Evolutionary conservation across 2,888 invertebrate genomes (phyloP).

Genomic region (Netelia virgata): DNA sequence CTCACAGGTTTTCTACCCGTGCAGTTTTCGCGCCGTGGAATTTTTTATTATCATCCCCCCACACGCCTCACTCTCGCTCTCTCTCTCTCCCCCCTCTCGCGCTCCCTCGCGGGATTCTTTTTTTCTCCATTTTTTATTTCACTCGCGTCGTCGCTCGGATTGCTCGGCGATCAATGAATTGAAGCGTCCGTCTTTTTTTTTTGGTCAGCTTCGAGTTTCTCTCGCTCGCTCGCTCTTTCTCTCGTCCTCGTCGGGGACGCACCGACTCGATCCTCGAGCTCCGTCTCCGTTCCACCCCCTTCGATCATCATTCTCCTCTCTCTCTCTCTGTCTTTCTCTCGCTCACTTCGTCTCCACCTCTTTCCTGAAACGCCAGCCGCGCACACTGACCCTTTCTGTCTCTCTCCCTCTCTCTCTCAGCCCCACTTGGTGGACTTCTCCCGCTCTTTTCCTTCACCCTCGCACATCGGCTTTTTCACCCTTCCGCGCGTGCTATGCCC

Average conservation of each 20-base stretch:
- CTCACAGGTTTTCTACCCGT: constrained; percentile 8
- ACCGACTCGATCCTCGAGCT: constrained; percentile 75
- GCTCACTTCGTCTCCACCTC: constrained; percentile 65
- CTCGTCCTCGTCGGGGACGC: constrained; percentile 68
- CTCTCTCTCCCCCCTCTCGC: constrained; percentile 16
- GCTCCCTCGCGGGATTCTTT: constrained; percentile 34
- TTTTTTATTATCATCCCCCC: constrained; percentile 38
- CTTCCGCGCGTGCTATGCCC: constrained; percentile 61
- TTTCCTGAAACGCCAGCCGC: constrained; percentile 63
- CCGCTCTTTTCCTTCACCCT: constrained; percentile 78
- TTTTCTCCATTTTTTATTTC: constrained; percentile 75
- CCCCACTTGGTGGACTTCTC: constrained; percentile 66
- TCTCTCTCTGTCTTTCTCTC: constrained; percentile 61
- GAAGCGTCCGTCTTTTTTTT: constrained; percentile 83
- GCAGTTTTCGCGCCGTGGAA: constrained; percentile 23
- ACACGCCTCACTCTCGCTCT: constrained; percentile 63
- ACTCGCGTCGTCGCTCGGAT: constrained; percentile 82
- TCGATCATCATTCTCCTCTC: constrained; percentile 68
- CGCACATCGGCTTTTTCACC: constrained; percentile 78
- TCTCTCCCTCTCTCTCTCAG: constrained; percentile 67
- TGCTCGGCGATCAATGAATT: constrained; percentile 84
- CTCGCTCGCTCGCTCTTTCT: constrained; percentile 58
- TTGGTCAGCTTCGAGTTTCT: constrained; percentile 81
- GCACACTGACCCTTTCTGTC: constrained; percentile 69
- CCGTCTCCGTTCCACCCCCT: constrained; percentile 70